Evolutionary conservation across 1,140 invertebrate genomes (phyloP).

Genomic region (Hycleus phaleratus): DNA sequence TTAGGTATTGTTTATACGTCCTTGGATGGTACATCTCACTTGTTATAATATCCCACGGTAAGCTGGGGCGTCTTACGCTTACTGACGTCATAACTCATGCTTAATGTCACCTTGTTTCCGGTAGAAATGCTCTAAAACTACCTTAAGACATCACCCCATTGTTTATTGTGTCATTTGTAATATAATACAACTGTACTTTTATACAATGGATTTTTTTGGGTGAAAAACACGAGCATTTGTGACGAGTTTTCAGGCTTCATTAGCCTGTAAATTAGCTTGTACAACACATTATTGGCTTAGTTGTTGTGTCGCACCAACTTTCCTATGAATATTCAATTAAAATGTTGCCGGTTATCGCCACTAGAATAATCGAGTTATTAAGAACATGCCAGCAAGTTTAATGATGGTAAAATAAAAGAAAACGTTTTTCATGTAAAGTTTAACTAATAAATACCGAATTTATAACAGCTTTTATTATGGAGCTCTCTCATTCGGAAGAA

Average conservation of each 20-base stretch:
- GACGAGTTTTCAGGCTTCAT: no score
- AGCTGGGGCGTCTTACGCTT: conserved; percentile 25
- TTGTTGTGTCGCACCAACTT: background rate
- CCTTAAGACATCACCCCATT: conserved; percentile 20
- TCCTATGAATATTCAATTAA: conserved; percentile 14
- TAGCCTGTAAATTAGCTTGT: no score
- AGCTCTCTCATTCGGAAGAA: conserved; percentile 23
- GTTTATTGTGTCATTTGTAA: conserved; percentile 18
- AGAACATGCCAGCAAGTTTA: conserved; percentile 24
- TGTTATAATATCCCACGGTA: conserved; percentile 27
- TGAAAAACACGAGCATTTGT: no score
- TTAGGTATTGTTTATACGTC: conserved; percentile 25
- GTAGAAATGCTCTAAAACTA: conserved; percentile 18
- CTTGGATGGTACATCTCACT: conserved; percentile 23
- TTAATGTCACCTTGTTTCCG: conserved; percentile 27
- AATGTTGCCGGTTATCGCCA: conserved; percentile 7
- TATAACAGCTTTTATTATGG: conserved; percentile 4
- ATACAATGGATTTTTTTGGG: no score
- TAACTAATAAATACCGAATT: conserved; percentile 18
- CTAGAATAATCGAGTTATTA: conserved; percentile 22
- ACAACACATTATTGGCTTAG: background rate
- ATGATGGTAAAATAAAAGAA: conserved; percentile 23
- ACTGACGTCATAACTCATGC: conserved; percentile 30
- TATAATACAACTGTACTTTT: background rate
- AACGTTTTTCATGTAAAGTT: conserved; percentile 19